Conservation (phyloP, 2,797 vertebrate species). For the Monodelphis domestica region DNA sequence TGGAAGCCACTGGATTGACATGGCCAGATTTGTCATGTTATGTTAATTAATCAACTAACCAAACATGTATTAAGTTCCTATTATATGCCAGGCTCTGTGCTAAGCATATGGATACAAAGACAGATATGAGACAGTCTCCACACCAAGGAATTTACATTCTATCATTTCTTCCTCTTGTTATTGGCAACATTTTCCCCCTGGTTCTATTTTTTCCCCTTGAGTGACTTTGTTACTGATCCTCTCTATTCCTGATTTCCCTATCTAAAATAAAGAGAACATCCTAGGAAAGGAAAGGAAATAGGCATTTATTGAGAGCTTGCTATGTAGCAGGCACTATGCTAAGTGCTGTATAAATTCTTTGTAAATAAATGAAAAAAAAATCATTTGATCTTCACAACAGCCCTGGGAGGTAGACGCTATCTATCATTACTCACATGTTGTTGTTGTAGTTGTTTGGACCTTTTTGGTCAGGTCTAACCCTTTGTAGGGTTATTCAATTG, state of each 20-base stretch:
- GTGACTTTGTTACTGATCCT: neutral
- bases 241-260: neutral
- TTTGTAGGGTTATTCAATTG: too few relatives aligned
- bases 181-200: neutral
- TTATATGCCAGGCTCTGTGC: neutral
- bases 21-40: neutral
- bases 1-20: neutral
- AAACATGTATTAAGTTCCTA: neutral
- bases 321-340: neutral
- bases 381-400: neutral
- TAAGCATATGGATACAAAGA: neutral
- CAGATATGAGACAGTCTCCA: neutral
- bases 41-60: neutral
- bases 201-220: neutral
- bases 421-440: too few relatives aligned
- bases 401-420: neutral
- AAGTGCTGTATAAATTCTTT: neutral
- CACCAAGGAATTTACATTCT: neutral
- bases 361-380: too few relatives aligned
- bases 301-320: neutral
- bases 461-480: too few relatives aligned
- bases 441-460: too few relatives aligned
- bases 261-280: neutral
- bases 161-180: neutral
- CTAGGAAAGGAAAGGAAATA: neutral